These are phyloP conservation scores for Chloropsis hardwickii DNA, from an alignment of 2,113 vertebrate genomes.

Conservation along the genomic window DNA sequence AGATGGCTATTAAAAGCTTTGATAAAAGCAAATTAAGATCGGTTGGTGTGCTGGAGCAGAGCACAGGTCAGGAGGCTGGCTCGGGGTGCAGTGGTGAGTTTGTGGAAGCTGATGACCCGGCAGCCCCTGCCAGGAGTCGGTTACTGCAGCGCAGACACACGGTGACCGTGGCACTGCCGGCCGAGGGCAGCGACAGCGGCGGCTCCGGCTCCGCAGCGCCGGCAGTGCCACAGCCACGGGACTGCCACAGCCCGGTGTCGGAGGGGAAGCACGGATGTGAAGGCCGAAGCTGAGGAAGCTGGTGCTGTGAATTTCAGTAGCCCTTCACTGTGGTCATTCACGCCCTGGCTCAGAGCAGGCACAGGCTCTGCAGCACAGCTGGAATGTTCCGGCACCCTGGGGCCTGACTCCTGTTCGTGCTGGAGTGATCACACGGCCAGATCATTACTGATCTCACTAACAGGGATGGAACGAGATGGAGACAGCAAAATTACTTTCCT, in stretches of 20 bases:
- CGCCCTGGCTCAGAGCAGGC: background rate
- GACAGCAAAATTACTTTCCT: background rate
- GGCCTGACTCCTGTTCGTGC: background rate
- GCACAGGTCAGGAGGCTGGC: background rate
- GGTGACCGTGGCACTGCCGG: background rate
- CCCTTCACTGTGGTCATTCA: background rate
- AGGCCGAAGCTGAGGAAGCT: background rate
- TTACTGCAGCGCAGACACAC: constrained; percentile 78
- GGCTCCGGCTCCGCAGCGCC: background rate
- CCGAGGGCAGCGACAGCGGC: background rate
- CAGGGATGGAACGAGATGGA: background rate
- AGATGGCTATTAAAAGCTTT: constrained; percentile 71
- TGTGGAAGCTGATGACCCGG: background rate
- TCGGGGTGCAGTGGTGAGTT: background rate
- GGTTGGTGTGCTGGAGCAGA: constrained; percentile 59
- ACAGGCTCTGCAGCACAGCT: background rate
- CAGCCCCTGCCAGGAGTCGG: background rate
- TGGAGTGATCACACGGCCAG: background rate
- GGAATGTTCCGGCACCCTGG: background rate
- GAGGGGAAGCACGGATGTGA: background rate
- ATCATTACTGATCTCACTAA: background rate
- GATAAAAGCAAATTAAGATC: constrained; percentile 66
- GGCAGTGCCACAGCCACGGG: background rate
- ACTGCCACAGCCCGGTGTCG: background rate
- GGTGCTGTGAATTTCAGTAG: background rate